phyloP scores from a whole-genome alignment of 2,113 vertebrate genomes.

The Myrmecobius fasciatus region DNA sequence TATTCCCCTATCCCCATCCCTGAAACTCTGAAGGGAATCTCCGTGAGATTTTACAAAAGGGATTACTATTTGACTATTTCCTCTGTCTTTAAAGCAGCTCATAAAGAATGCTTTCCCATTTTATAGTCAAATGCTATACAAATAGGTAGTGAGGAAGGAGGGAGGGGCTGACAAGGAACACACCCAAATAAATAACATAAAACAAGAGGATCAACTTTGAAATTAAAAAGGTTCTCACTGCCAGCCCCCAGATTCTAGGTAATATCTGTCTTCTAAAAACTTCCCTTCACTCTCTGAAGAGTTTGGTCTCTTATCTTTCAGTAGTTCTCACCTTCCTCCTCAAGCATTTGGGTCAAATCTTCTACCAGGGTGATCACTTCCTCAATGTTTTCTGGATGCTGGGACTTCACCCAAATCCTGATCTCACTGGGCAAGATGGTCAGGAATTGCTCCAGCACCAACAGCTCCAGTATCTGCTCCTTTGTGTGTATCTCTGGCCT shows the following conservation, averaged over 20 bases:
- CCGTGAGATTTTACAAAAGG: neutral
- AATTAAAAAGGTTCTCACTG: neutral
- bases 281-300: neutral
- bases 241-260: neutral
- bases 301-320: neutral
- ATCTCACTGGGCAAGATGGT: conserved; percentile 76
- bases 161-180: neutral
- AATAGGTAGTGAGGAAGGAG: neutral
- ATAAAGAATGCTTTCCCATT: neutral
- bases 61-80: neutral
- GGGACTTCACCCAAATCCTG: conserved; percentile 75
- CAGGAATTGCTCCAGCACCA: conserved; percentile 78
- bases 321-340: conserved; percentile 75
- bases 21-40: neutral
- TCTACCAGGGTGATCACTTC: conserved; percentile 77
- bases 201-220: neutral
- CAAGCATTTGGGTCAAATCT: conserved; percentile 73
- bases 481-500: conserved; percentile 78
- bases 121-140: neutral
- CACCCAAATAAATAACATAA: neutral
- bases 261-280: neutral
- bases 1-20: neutral
- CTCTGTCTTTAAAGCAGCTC: neutral
- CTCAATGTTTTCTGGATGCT: conserved; percentile 73
- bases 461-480: conserved; percentile 76